Evolutionary conservation across 2,113 vertebrate species (phyloP).

Genomic region (Elaphurus davidianus): DNA sequence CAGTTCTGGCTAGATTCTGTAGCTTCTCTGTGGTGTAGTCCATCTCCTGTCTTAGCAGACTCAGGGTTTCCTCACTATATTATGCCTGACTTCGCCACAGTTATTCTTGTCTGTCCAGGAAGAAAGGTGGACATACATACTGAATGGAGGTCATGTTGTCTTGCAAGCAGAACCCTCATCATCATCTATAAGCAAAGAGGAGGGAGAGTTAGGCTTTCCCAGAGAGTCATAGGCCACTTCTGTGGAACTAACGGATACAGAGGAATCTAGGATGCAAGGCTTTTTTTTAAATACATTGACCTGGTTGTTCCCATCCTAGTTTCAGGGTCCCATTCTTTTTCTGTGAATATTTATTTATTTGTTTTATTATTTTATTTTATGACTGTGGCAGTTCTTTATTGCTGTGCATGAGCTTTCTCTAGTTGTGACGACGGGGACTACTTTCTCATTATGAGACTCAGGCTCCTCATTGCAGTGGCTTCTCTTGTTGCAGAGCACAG

Average conservation of each 20-base stretch:
- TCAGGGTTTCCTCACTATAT: not conserved
- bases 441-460: not conserved
- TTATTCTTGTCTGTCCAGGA: not conserved
- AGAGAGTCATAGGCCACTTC: not conserved
- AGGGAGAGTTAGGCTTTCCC: not conserved
- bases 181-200: not conserved
- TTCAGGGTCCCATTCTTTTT: not conserved
- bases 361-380: not conserved
- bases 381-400: not conserved
- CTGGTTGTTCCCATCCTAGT: not conserved
- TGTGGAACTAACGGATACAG: not conserved
- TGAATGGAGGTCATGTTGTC: not conserved
- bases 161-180: not conserved
- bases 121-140: not conserved
- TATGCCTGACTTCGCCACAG: not conserved
- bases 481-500: not conserved
- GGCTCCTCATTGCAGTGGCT: not conserved
- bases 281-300: not conserved
- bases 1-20: not conserved
- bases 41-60: not conserved
- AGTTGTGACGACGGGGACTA: rapidly evolving
- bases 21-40: not conserved
- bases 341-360: not conserved
- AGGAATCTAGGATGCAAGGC: not conserved
- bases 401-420: not conserved